Percentiles rank a stretch among this genome's conserved stretches.
These are phyloP conservation scores for Xanthorhoe designata DNA, from an alignment of 2,888 invertebrate species.

Conservation along the genomic window DNA sequence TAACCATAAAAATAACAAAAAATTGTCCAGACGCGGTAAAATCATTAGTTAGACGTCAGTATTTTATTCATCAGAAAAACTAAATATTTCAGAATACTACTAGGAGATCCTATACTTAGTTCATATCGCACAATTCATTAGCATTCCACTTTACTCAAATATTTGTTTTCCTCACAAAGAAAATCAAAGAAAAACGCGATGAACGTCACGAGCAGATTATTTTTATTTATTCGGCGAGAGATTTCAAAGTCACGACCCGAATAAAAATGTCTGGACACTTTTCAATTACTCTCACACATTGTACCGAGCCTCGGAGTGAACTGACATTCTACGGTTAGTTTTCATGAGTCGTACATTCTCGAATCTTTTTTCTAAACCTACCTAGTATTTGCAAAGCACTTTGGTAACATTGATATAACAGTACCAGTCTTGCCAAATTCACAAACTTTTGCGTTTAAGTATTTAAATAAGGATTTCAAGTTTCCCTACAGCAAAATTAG, in stretches of 20 bases:
- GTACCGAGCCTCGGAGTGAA: constrained; percentile 29
- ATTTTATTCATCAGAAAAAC: not conserved
- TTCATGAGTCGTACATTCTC: constrained; percentile 21
- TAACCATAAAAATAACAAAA: not conserved
- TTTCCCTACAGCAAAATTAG: constrained; percentile 20
- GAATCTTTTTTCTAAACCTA: constrained; percentile 9
- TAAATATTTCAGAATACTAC: not conserved
- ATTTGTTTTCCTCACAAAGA: constrained; percentile 28
- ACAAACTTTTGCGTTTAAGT: constrained; percentile 14
- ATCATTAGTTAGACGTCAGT: not conserved
- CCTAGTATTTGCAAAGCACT: constrained; percentile 9
- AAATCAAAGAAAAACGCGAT: constrained; percentile 34
- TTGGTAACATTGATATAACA: constrained; percentile 10
- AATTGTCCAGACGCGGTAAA: not conserved
- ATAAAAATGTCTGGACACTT: constrained; percentile 48
- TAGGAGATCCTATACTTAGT: not conserved
- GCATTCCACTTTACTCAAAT: constrained; percentile 22
- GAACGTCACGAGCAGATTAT: constrained; percentile 30
- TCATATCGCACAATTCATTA: constrained; percentile 22
- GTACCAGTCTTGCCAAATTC: not conserved
- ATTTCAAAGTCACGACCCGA: constrained; percentile 38
- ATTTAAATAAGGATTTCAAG: constrained; percentile 10
- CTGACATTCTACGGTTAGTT: constrained; percentile 15
- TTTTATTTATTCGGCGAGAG: constrained; percentile 34
- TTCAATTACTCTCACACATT: constrained; percentile 50